Conservation (phyloP, 2,888 invertebrate species). For the Sinelater perroti region DNA sequence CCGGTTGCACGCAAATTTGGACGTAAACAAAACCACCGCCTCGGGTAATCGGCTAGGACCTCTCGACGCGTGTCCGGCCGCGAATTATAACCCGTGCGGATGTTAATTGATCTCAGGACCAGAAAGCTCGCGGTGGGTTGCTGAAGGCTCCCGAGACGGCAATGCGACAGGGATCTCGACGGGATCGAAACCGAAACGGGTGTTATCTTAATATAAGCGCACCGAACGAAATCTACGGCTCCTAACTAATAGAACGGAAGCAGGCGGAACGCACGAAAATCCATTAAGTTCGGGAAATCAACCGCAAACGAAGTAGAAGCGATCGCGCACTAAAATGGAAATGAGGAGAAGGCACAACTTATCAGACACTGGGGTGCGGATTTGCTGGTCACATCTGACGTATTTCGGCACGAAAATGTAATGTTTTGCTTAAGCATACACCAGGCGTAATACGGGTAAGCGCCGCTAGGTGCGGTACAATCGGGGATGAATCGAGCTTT, state of each 20-base stretch:
- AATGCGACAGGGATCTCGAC: neutral
- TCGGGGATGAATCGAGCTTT: conserved; percentile 50
- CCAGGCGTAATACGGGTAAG: conserved; percentile 50
- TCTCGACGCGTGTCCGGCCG: too few species aligned
- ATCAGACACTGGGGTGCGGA: conserved; percentile 22
- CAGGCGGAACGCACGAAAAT: conserved; percentile 29
- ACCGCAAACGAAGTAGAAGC: conserved; percentile 6
- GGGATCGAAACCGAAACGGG: conserved; percentile 3
- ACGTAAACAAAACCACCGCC: conserved; percentile 12
- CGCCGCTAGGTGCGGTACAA: conserved; percentile 55
- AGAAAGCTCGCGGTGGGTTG: neutral
- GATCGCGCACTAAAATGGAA: conserved; percentile 22
- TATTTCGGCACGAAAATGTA: conserved; percentile 46
- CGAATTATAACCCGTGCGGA: neutral
- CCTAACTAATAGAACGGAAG: conserved; percentile 28
- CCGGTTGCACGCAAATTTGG: conserved; percentile 22
- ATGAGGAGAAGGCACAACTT: conserved; percentile 26
- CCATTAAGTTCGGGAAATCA: conserved; percentile 25
- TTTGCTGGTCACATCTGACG: conserved; percentile 18
- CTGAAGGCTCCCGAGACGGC: neutral
- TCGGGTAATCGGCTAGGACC: conserved; percentile 1
- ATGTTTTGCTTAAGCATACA: conserved; percentile 50
- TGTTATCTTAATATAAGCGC: too few species aligned
- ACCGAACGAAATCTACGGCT: conserved; percentile 19
- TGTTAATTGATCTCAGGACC: conserved; percentile 2